phyloP scores from a whole-genome alignment of 2,797 vertebrate genomes.

The Peromyscus eremicus region DNA sequence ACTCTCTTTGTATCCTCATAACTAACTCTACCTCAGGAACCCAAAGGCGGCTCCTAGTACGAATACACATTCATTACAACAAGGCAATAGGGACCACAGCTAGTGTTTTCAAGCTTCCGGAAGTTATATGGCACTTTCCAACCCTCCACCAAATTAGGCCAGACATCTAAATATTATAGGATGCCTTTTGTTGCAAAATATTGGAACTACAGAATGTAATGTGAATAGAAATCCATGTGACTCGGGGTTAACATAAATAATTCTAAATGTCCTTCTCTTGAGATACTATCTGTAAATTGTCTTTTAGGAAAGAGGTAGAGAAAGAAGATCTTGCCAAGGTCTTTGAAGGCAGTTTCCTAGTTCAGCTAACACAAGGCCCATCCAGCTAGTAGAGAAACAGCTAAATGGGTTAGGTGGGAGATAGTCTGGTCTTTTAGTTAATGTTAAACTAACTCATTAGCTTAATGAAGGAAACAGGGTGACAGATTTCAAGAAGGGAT shows the following conservation, averaged over 20 bases:
- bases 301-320: neutral
- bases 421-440: neutral
- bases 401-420: neutral
- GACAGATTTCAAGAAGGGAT: neutral
- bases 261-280: neutral
- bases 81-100: neutral
- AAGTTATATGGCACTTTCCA: constrained; percentile 2
- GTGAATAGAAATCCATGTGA: constrained; percentile 2
- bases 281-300: constrained; percentile 13
- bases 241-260: neutral
- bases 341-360: neutral
- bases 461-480: constrained; percentile 24
- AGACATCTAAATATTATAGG: neutral
- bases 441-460: neutral
- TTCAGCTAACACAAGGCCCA: neutral
- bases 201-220: constrained; percentile 14
- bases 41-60: neutral
- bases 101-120: neutral
- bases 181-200: neutral
- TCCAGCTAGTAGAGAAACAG: neutral
- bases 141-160: neutral
- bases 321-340: neutral
- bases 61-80: neutral
- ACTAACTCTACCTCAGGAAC: neutral
- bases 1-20: neutral